Base-by-base conservation (phyloP, 1,140 invertebrate genomes). In the Listronotus bonariensis region DNA sequence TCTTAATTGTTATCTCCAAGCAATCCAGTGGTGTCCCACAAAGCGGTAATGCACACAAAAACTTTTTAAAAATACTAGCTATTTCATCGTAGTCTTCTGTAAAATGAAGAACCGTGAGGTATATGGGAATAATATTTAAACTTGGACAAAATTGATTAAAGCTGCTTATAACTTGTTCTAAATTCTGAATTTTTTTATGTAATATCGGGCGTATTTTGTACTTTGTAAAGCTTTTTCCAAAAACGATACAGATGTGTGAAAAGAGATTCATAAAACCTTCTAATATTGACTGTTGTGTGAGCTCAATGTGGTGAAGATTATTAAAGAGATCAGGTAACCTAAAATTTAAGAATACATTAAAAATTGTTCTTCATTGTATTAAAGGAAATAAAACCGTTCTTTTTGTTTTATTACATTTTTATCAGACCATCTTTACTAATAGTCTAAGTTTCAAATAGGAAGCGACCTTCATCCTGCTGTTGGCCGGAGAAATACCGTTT, bases 41-140 rank as follows among this genome's bases (percentile, higher is more conserved):
- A 11, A 85, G 64, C 9, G 84, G 80, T 64, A 87, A 72, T 18
- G 80, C 81, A 57, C 78, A 81, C 6, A 87, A 65, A 53, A 86
- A 81, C 56, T 82, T 79, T 59, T 81, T 80, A 26, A 87, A 68
- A 54, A 82, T 80, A 42, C 72, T 74, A 12, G 78, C 74, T n/a
- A 85, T 57, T 65, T 84, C 82, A 43, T 80, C 75, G 32, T 74
- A 69, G 60, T 82, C 72, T 52, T 72, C 68, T 67, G 74, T 71
- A 53, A 69, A 71, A 56, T 62, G 71, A 32, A 78, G 66, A n/a
- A 86, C 77, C 8, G 83, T 82, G 6, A 83, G 73, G 75, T 85
- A 87, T 0, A 86, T 80, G 42, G 85, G 83, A 38, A 87, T 79
- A 45, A 85, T 70, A 67, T 82, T 79, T 34, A 82, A 78, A 46